phyloP scores from a whole-genome alignment of 2,797 vertebrate species.

The Choloepus didactylus region DNA sequence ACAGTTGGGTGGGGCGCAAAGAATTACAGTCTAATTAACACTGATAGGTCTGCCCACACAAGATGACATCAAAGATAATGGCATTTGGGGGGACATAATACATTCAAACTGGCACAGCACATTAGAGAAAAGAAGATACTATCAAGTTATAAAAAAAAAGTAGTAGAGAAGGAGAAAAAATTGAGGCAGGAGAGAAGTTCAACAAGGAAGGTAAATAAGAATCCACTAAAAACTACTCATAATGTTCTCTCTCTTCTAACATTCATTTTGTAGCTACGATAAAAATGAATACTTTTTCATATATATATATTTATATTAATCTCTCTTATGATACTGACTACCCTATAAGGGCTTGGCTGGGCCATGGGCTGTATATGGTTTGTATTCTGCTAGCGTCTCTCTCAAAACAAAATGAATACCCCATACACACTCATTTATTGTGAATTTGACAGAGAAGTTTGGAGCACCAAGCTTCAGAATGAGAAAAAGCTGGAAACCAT shows the following conservation, averaged over 20 bases:
- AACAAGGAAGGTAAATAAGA: neutral
- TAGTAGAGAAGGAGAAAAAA: neutral
- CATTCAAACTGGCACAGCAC: too few relatives aligned
- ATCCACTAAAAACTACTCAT: rapidly evolving
- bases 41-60: too few relatives aligned
- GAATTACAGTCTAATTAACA: too few relatives aligned
- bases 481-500: neutral
- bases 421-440: neutral
- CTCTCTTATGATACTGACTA: neutral
- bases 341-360: neutral
- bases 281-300: neutral
- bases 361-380: neutral
- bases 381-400: neutral
- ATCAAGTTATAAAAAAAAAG: neutral
- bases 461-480: neutral
- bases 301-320: neutral
- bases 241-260: neutral
- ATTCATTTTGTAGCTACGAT: too few relatives aligned
- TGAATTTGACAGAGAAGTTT: neutral
- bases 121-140: neutral
- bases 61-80: too few relatives aligned
- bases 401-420: neutral
- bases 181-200: too few relatives aligned
- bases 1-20: too few relatives aligned
- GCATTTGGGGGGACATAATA: too few relatives aligned